Base-by-base conservation (phyloP, 2,888 invertebrate species). In the Agrotis clavis region DNA sequence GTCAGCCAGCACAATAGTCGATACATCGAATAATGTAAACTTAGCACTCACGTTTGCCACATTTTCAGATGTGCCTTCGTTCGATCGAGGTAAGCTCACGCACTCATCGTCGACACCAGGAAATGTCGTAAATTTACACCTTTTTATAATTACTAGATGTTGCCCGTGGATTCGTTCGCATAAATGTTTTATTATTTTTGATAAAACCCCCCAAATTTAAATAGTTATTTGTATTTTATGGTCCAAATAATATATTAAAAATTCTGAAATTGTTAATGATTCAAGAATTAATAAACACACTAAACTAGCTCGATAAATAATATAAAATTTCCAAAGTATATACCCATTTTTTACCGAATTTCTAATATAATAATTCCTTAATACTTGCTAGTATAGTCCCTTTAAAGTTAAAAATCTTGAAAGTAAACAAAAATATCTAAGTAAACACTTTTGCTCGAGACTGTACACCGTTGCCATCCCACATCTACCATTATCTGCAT, bases 11-110 rank as follows among this genome's bases (percentile, higher is more conserved):
- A 57, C 74, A 85, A 77, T 86, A 85, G 79, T 86, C 85, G 83
- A 83, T 86, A 81, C 83, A 81, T 82, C 75, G 77, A 74, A 62
- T 81, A 81, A 79, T 84, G 59, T 84, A 66, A 76, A 71, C 70
- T 71, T 79, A 77, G 87, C 91, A 94, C 92, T 93, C 93, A 95
- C 86, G 83, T 80, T 90, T 91, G 87, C 88, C 93, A 93, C 94
- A 90, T 93, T 95, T 95, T 93, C 95, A 96, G 96, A 95, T 94
- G 89, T 92, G 79, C 91, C 94, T 81, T 90, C 93, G 86, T 90
- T 92, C 86, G 93, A 94, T 82, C 90, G 94, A 96, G 96, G 96
- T 95, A 95, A 95, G 95, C 91, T 88, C 93, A 92, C 86, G 85
- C 91, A 90, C 82, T 85, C 91, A 92, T 91, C 87, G 86, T 60